Percentiles rank a stretch among this genome's conserved stretches.
Evolutionary conservation across 1,140 invertebrate genomes (phyloP).

Genomic region (Galleria mellonella): DNA sequence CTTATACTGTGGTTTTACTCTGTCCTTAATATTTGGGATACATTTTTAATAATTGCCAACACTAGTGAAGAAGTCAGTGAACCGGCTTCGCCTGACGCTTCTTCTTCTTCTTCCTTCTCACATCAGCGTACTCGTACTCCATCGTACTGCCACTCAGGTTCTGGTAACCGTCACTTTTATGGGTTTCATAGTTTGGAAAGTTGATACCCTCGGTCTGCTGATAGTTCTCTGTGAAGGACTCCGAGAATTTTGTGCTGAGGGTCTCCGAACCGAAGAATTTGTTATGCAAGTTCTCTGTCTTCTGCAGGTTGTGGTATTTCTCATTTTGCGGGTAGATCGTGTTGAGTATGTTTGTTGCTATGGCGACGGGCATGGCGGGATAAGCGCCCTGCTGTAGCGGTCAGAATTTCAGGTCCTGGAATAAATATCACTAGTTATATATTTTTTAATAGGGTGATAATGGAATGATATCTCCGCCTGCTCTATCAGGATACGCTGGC

Average conservation of each 20-base stretch:
- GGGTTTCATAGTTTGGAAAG: slow-evolving; percentile 49
- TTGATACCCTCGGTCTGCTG: slow-evolving; percentile 52
- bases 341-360: slow-evolving; percentile 64
- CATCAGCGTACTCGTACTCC: slow-evolving; percentile 29
- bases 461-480: no score
- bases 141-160: slow-evolving; percentile 53
- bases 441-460: not conserved
- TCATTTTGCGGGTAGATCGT: slow-evolving; percentile 56
- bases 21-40: no score
- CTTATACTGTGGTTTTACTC: no score
- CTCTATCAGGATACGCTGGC: no score
- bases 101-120: slow-evolving; percentile 41
- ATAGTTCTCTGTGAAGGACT: slow-evolving; percentile 56
- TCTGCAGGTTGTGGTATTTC: slow-evolving; percentile 50
- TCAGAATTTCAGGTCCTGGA: slow-evolving; percentile 77
- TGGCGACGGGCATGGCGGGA: slow-evolving; percentile 46
- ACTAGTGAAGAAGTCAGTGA: no score
- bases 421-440: slow-evolving; percentile 3
- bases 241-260: slow-evolving; percentile 45
- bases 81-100: slow-evolving; percentile 12
- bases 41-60: no score
- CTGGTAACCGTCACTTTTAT: slow-evolving; percentile 51
- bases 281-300: slow-evolving; percentile 26
- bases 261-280: slow-evolving; percentile 61
- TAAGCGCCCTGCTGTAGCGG: slow-evolving; percentile 58